Conservation (phyloP, 2,113 vertebrate genomes). For the Tichodroma muraria region DNA sequence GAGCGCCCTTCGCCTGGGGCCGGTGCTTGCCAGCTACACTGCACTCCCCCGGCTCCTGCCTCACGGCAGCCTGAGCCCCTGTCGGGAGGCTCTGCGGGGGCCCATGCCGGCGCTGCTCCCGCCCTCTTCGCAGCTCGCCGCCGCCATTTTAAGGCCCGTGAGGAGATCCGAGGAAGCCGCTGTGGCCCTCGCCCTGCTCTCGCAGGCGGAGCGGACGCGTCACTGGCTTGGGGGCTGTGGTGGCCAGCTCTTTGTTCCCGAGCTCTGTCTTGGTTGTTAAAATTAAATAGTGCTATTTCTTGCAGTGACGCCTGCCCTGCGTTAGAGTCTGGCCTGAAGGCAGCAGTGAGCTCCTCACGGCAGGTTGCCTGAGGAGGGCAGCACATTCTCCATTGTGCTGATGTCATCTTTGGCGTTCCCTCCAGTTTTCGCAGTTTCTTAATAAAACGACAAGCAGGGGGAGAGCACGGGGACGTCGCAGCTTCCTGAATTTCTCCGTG, state of each 20-base stretch:
- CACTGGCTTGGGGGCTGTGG: fast-evolving
- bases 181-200: not conserved
- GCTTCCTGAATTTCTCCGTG: not conserved
- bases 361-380: not conserved
- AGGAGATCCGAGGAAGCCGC: fast-evolving
- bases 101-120: fast-evolving
- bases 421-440: not conserved
- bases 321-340: not conserved
- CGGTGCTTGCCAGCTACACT: not conserved
- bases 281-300: not conserved
- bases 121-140: fast-evolving
- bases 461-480: not conserved
- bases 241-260: too few species aligned
- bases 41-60: fast-evolving
- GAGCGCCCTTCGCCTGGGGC: fast-evolving
- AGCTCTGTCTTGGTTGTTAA: not conserved
- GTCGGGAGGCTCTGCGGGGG: fast-evolving
- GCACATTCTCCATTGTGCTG: not conserved
- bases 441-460: not conserved
- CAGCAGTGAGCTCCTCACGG: not conserved
- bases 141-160: not conserved
- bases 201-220: fast-evolving
- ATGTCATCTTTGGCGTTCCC: not conserved
- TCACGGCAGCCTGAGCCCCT: fast-evolving
- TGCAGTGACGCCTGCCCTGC: not conserved